Evolutionary conservation across 1,140 invertebrate genomes (phyloP).

Genomic region (Meloidogyne exigua): DNA sequence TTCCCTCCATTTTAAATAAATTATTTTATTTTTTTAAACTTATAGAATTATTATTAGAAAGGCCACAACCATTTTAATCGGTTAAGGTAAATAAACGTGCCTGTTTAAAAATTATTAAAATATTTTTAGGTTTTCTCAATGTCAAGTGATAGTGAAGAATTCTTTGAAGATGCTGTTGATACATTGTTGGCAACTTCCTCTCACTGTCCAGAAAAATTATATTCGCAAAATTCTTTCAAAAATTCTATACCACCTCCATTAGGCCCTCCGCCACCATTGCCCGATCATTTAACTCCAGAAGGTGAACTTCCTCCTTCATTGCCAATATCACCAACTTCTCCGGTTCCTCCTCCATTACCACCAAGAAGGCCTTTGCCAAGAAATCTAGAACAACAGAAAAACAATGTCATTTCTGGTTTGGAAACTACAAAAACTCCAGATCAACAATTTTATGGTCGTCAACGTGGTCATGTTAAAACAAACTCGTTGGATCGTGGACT

Average conservation of each 20-base stretch:
- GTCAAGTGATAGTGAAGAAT: conserved; percentile 23
- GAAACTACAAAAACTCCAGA: background rate
- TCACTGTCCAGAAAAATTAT: background rate
- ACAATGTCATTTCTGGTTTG: background rate
- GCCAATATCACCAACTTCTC: conserved; percentile 11
- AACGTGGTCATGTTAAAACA: conserved; percentile 55
- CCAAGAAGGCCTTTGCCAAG: conserved; percentile 28
- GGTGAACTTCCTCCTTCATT: conserved; percentile 5
- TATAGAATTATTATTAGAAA: no score
- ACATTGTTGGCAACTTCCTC: background rate
- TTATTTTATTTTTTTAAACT: no score
- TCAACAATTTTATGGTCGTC: conserved; percentile 10
- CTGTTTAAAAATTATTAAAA: no score
- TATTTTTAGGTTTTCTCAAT: background rate
- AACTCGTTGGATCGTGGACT: conserved; percentile 54
- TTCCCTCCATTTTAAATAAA: background rate
- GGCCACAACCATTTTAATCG: no score
- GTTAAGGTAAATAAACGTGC: no score
- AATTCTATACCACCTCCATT: conserved; percentile 34
- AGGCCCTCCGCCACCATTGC: conserved; percentile 40
- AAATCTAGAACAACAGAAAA: background rate
- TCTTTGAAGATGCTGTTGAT: conserved; percentile 28
- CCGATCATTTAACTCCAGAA: conserved; percentile 6
- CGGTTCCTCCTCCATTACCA: conserved; percentile 47
- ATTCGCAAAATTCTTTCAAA: background rate